Evolutionary conservation across 1,140 invertebrate species (phyloP).

Genomic region (Epicauta chinensis): DNA sequence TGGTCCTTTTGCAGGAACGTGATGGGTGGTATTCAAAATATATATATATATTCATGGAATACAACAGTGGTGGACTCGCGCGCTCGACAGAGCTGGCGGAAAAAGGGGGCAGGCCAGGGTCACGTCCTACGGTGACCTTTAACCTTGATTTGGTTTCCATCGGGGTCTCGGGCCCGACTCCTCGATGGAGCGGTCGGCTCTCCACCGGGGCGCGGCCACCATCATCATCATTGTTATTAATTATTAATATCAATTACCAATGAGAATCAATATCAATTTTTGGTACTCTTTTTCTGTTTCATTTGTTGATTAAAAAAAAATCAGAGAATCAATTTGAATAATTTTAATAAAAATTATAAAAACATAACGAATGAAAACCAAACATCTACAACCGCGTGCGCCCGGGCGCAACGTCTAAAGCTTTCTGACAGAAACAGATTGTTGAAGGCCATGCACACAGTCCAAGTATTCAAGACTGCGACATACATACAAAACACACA

Average conservation of each 20-base stretch:
- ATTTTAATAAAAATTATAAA: neutral
- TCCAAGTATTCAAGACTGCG: conserved; percentile 48
- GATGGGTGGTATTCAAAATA: too few relatives aligned
- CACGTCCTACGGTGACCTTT: conserved; percentile 60
- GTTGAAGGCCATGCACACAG: conserved; percentile 46
- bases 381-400: conserved; percentile 12
- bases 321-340: too few relatives aligned
- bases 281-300: too few relatives aligned
- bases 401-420: conserved; percentile 35
- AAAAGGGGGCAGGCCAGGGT: conserved; percentile 45
- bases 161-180: conserved; percentile 47
- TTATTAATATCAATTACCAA: too few relatives aligned
- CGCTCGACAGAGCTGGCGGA: conserved; percentile 34
- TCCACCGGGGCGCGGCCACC: conserved; percentile 24
- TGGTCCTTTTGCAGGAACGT: too few relatives aligned
- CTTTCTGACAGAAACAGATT: conserved; percentile 31
- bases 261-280: too few relatives aligned
- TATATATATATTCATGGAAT: too few relatives aligned
- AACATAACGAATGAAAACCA: neutral
- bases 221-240: conserved; percentile 6
- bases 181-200: conserved; percentile 23
- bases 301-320: too few relatives aligned
- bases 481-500: conserved; percentile 43
- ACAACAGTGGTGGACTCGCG: conserved; percentile 34
- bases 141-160: conserved; percentile 70